Conservation (phyloP, 2,888 invertebrate species). For the Lottia scabra region DNA sequence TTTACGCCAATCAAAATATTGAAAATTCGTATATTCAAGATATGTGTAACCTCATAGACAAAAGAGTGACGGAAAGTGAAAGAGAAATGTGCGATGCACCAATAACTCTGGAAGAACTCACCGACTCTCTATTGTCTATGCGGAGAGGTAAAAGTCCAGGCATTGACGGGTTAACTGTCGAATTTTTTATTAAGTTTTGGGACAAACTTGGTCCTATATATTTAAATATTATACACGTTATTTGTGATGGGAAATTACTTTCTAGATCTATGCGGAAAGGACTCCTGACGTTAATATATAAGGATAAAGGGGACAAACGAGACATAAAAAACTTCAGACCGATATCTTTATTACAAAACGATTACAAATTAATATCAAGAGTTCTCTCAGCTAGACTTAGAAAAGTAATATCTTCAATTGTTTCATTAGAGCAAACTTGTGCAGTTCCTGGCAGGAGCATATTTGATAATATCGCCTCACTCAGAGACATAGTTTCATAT, state of each 20-base stretch:
- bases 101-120: conserved; percentile 11
- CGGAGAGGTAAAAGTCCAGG: conserved; percentile 23
- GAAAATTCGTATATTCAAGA: no score
- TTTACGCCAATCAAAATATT: no score
- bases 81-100: neutral
- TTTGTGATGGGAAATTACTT: conserved; percentile 18
- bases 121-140: conserved; percentile 22
- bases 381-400: conserved; percentile 29
- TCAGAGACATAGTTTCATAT: conserved; percentile 35
- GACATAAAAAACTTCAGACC: conserved; percentile 38
- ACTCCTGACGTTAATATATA: conserved; percentile 32
- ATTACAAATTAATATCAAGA: conserved; percentile 41
- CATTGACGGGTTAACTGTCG: neutral
- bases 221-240: conserved; percentile 14
- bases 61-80: neutral
- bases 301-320: conserved; percentile 28
- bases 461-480: conserved; percentile 38
- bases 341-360: conserved; percentile 37
- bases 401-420: conserved; percentile 25
- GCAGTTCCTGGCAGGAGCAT: conserved; percentile 35
- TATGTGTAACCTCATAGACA: no score
- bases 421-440: conserved; percentile 39
- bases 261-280: conserved; percentile 19
- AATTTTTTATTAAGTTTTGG: conserved; percentile 7
- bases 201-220: conserved; percentile 10